Conservation (phyloP, 2,888 invertebrate genomes). For the Tigriopus californicus region DNA sequence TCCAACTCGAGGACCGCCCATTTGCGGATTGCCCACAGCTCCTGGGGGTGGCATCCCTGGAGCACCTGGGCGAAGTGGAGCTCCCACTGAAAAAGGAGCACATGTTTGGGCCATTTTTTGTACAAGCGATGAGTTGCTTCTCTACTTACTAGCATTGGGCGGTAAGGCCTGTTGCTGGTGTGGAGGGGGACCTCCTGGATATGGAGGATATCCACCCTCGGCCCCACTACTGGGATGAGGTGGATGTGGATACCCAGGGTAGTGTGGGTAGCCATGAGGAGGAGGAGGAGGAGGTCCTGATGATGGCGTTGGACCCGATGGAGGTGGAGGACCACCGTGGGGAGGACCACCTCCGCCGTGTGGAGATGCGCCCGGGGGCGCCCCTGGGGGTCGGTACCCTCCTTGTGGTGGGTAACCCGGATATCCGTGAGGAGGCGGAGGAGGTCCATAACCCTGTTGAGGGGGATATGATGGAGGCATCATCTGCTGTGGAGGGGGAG, state of each 20-base stretch:
- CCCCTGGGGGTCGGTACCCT: neutral
- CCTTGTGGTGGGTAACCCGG: slow-evolving; percentile 13
- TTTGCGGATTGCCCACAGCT: too few species aligned
- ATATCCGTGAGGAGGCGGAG: slow-evolving; percentile 1
- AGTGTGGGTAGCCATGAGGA: slow-evolving; percentile 22
- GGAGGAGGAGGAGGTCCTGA: slow-evolving; percentile 23
- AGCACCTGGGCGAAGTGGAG: too few species aligned
- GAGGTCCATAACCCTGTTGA: neutral
- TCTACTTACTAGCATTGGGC: too few species aligned
- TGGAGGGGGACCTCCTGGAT: neutral
- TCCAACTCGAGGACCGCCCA: too few species aligned
- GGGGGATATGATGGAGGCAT: slow-evolving; percentile 14
- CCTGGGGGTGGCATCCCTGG: too few species aligned
- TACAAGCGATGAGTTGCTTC: too few species aligned
- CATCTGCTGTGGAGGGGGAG: slow-evolving; percentile 3
- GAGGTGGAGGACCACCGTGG: neutral
- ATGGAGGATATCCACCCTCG: neutral
- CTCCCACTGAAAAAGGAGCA: too few species aligned
- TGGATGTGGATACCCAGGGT: slow-evolving; percentile 5
- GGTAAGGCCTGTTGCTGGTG: neutral
- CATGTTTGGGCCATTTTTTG: too few species aligned
- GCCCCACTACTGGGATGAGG: slow-evolving; percentile 17
- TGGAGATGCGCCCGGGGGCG: neutral
- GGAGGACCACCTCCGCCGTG: neutral
- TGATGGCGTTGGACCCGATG: slow-evolving; percentile 20